Base-by-base conservation (phyloP, 2,113 vertebrate species). In the Syngnathoides biaculeatus region DNA sequence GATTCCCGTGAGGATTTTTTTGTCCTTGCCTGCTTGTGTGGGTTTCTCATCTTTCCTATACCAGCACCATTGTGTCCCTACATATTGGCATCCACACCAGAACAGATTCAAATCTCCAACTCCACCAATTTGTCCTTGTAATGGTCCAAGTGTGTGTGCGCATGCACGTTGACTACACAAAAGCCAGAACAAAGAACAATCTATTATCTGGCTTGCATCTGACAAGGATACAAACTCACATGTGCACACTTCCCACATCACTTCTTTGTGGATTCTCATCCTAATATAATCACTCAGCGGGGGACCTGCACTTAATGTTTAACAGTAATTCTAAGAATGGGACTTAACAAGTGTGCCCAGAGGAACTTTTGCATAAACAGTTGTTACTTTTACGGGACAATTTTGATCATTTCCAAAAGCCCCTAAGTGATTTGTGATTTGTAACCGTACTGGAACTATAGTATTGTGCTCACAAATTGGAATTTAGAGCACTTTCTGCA, bases 341-440 rank as follows among this genome's bases (percentile, higher is more conserved):
- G 13, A 38, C 30, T 58, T 20, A 38, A 58, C 27, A 58, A 58
- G 27, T 17, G 27, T 20, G 56, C 56, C 27, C 56, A 38, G 17
- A 38, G 56, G 56, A 35, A 27, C 26, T 26, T 27, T 14, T 52
- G 48, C 20, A 10, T 52, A 35, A n/a, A 52, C 7, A 52, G 50
- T 52, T 27, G 15, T 17, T 58, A 20, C 20, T 38, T 35, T n/a
- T 50, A 8, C 4, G 5, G 8, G 35, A 58, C 27, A 58, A 38
- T 58, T 58, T 20, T 58, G 56, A 58, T 58, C 7, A 58, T 38
- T 58, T 58, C 56, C 56, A 38, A 38, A 38, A 58, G 56, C 17
- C 17, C 56, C 30, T 8, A 58, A 58, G 27, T 58, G 56, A 58
- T 38, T 35, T 35, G 27, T 58, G 56, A 58, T 38, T 35, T 35